These are phyloP conservation scores for Lagenorhynchus albirostris DNA, from an alignment of 2,113 vertebrate genomes.

Conservation along the genomic window DNA sequence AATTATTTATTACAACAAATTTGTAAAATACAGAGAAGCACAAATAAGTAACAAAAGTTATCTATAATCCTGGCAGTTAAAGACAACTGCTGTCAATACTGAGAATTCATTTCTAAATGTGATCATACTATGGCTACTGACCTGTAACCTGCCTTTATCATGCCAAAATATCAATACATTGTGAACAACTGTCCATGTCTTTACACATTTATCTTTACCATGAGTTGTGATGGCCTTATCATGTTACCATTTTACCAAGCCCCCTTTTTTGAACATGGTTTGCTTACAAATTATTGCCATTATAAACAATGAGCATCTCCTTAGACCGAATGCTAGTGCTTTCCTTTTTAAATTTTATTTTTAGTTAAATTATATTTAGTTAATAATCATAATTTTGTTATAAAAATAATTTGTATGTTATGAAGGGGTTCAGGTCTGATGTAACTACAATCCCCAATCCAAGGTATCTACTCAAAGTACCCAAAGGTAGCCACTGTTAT, in stretches of 20 bases:
- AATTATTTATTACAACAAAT: not conserved
- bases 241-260: not conserved
- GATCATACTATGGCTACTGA: not conserved
- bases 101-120: not conserved
- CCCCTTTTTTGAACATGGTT: not conserved
- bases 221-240: not conserved
- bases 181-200: not conserved
- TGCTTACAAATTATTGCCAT: not conserved
- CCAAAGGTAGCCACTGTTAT: not conserved
- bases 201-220: not conserved
- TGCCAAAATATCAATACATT: not conserved
- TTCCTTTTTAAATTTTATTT: not conserved
- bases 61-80: not conserved
- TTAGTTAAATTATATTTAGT: not conserved
- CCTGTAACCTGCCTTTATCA: not conserved
- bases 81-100: not conserved
- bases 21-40: not conserved
- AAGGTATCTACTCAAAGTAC: not conserved
- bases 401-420: not conserved
- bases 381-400: not conserved
- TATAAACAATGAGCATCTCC: not conserved
- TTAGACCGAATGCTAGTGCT: not conserved
- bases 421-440: not conserved
- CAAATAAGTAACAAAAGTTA: not conserved
- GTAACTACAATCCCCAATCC: not conserved